phyloP scores from a whole-genome alignment of 2,888 invertebrate species.

The Hemaris fuciformis region DNA sequence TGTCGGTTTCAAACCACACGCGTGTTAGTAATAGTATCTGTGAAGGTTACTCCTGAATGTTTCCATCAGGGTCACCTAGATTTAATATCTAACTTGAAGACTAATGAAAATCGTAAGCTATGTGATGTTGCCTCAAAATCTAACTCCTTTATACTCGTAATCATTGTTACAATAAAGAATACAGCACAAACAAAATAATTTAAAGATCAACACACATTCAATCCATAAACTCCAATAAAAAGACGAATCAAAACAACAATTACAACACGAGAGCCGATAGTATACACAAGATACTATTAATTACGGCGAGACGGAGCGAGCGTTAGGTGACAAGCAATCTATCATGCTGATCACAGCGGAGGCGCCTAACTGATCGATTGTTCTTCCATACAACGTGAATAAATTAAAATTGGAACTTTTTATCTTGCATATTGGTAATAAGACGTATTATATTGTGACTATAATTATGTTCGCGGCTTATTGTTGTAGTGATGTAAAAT shows the following conservation, averaged over 20 bases:
- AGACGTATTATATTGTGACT: conserved; percentile 34
- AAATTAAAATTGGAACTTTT: conserved; percentile 58
- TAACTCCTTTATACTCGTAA: not conserved
- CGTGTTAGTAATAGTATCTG: not conserved
- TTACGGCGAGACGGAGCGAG: conserved; percentile 62
- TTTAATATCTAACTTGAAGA: no score
- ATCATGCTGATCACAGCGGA: conserved; percentile 53
- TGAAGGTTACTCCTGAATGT: not conserved
- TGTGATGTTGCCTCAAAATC: no score
- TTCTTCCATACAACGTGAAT: conserved; percentile 56
- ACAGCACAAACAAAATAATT: not conserved
- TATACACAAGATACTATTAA: conserved; percentile 51
- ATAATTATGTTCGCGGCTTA: conserved; percentile 2
- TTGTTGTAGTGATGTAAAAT: not conserved
- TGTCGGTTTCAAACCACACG: not conserved
- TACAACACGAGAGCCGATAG: conserved; percentile 28
- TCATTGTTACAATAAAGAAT: not conserved
- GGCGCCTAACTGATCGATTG: conserved; percentile 73
- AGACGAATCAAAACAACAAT: conserved; percentile 20
- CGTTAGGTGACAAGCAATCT: conserved; percentile 61
- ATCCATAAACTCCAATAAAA: not conserved
- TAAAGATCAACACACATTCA: not conserved
- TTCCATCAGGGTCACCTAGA: no score
- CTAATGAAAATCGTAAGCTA: no score
- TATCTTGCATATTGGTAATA: conserved; percentile 30